These are phyloP conservation scores for Nothoprocta perdicaria DNA, from an alignment of 2,113 vertebrate genomes.

Conservation along the genomic window DNA sequence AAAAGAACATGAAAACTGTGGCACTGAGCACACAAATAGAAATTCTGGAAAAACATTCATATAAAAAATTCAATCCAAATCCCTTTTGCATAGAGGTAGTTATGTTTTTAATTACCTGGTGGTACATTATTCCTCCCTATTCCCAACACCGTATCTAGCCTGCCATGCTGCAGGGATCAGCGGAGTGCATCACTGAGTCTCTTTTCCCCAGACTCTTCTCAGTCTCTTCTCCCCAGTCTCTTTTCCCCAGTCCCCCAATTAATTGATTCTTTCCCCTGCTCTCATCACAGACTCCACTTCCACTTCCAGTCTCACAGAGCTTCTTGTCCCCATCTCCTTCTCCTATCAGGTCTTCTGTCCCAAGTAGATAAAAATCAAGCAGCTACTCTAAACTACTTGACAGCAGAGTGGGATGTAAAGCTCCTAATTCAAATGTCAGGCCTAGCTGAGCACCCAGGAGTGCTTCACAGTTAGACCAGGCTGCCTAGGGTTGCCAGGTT, in stretches of 20 bases:
- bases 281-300: background rate
- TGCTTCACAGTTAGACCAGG: background rate
- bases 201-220: background rate
- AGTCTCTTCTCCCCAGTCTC: background rate
- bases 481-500: background rate
- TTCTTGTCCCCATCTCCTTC: background rate
- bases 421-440: background rate
- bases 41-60: background rate
- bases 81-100: background rate
- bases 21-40: background rate
- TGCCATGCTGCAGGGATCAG: background rate
- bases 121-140: background rate
- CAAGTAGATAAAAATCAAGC: conserved; percentile 3
- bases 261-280: background rate
- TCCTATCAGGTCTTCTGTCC: background rate
- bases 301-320: background rate
- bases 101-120: background rate
- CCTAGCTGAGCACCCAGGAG: background rate
- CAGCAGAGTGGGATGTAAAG: background rate
- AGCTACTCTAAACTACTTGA: background rate
- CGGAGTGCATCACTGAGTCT: fast-evolving
- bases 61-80: background rate
- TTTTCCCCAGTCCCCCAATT: background rate
- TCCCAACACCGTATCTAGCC: background rate
- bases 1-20: background rate